These are phyloP conservation scores for Pyrrhosoma nymphula DNA, from an alignment of 2,888 invertebrate species.

Conservation along the genomic window DNA sequence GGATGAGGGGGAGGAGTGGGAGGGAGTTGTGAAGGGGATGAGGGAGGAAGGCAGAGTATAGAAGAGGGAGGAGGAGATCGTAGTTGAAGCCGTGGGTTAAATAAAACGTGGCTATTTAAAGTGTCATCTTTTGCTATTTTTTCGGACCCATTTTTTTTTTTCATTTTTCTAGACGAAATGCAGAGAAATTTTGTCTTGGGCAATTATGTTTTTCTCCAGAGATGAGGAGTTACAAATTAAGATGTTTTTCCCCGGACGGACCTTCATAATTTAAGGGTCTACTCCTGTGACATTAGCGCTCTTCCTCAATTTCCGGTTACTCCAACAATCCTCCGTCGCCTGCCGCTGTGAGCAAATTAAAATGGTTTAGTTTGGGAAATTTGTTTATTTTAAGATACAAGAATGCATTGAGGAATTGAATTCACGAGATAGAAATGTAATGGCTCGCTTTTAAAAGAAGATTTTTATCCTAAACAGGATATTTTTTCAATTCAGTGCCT, in stretches of 20 bases:
- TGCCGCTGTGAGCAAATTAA: no score
- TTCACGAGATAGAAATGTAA: no score
- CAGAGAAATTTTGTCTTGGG: background rate
- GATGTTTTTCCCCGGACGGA: background rate
- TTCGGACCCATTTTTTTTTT: background rate
- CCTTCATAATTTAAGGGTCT: background rate
- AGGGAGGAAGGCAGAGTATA: slow-evolving; percentile 69
- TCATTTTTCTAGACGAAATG: background rate
- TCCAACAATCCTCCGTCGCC: no score
- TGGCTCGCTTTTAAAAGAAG: no score
- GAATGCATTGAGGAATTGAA: no score
- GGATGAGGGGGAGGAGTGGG: slow-evolving; percentile 75
- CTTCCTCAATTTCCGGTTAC: background rate
- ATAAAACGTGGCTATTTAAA: slow-evolving; percentile 12
- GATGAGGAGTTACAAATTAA: background rate
- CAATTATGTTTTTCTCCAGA: background rate
- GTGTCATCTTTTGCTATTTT: background rate
- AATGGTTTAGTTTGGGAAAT: no score
- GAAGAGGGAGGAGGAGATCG: slow-evolving; percentile 72
- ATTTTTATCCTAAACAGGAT: no score
- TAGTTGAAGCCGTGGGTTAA: slow-evolving; percentile 68
- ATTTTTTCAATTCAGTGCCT: no score
- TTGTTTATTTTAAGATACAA: no score
- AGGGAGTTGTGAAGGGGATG: slow-evolving; percentile 71
- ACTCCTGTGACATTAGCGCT: background rate